Base-by-base conservation (phyloP, 2,113 vertebrate genomes). In the Psilopogon haemacephalus region DNA sequence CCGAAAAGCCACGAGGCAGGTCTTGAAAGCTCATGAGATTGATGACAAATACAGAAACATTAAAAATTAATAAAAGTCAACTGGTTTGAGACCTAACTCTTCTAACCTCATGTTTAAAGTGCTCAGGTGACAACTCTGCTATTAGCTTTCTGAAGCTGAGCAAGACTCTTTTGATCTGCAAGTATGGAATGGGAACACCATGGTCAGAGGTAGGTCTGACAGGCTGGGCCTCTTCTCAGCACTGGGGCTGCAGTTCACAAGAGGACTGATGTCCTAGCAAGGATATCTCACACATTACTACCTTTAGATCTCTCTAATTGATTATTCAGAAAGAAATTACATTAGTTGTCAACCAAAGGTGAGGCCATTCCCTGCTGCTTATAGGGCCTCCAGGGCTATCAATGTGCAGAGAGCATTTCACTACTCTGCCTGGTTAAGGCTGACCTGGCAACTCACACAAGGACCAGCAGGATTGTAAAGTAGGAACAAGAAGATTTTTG, bases 151-250 rank as follows among this genome's bases (percentile, higher is more conserved):
- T n/a, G 35, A 33, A 75, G 33, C 8, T 28, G 14, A 86, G 65
- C 23, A 55, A 62, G 33, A 59, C 0, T 1, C 4, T 28, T 89
- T 28, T 63, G 73, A 55, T 72, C n/a, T 64, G 35, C 28, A 28
- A 42, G 20, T 23, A 19, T 0, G 12, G 11, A 67, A 55, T 1
- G 11, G 37, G 35, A 92, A 11, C 20, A 27, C 6, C 1, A 1
- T 13, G 33, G 37, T 21, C 80, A 77, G 55, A 26, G 62, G 33
- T 1, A 3, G 37, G 6, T 52, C 62, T 69, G 42, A 52, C 50
- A 23, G 38, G 11, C 37, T 75, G 62, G 14, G 16, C 7, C 32
- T 59, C 26, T 17, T 52, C 42, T 67, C 67, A 35, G 37, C 46
- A 24, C 27, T 35, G 35, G 15, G 55, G 15, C 40, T 78, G 62